Percentiles rank a stretch among this genome's conserved stretches.
Evolutionary conservation across 2,113 vertebrate species (phyloP).

Genomic region (Aix galericulata): DNA sequence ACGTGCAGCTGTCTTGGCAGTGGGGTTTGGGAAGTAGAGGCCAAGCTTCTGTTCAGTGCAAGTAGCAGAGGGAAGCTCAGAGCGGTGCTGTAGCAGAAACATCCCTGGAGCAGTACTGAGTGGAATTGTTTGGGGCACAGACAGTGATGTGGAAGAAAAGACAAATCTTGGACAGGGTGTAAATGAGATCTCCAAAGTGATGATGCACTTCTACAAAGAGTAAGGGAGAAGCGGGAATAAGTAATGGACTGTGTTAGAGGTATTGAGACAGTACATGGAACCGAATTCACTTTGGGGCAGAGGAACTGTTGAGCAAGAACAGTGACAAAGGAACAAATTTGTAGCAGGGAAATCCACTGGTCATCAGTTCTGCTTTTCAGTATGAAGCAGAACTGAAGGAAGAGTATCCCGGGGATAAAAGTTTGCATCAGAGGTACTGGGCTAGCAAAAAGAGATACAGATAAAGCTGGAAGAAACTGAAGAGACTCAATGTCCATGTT

Average conservation of each 20-base stretch:
- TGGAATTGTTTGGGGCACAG: background rate
- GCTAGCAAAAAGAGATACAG: background rate
- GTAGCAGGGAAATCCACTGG: background rate
- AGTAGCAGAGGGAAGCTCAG: background rate
- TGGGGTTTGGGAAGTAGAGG: background rate
- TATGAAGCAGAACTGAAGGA: background rate
- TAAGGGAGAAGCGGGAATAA: background rate
- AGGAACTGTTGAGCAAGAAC: background rate
- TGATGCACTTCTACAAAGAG: background rate
- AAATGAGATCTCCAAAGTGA: background rate
- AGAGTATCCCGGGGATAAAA: background rate
- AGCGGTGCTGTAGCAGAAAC: background rate
- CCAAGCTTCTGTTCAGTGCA: background rate
- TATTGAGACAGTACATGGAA: background rate
- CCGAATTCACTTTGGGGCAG: background rate
- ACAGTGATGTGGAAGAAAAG: background rate
- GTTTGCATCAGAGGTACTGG: background rate
- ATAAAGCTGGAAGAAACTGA: background rate
- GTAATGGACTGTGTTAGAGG: background rate
- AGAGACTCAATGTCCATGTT: background rate
- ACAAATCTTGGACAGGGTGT: background rate
- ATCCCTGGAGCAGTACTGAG: background rate
- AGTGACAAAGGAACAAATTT: background rate
- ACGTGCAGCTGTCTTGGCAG: background rate
- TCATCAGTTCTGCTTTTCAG: background rate